phyloP scores from a whole-genome alignment of 2,113 vertebrate genomes.

The Atlantisia rogersi region DNA sequence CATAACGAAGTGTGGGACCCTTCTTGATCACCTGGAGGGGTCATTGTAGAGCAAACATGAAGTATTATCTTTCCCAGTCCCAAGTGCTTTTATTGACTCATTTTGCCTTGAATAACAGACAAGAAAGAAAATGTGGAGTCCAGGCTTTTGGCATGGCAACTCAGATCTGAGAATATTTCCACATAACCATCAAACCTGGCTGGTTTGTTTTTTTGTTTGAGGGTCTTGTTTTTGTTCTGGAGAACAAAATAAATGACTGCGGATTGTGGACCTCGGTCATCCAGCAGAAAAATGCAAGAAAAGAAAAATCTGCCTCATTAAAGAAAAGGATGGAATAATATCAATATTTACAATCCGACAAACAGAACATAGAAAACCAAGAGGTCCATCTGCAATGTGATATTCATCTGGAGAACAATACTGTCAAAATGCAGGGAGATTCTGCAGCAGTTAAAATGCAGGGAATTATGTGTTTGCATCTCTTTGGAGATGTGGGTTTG shows the following conservation, averaged over 20 bases:
- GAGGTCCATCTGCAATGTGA: not conserved
- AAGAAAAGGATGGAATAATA: not conserved
- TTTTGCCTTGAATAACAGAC: not conserved
- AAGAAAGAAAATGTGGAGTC: slow-evolving; percentile 31
- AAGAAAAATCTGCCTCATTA: not conserved
- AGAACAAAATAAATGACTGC: not conserved
- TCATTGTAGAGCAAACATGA: not conserved
- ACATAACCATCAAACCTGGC: not conserved
- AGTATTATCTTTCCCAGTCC: not conserved
- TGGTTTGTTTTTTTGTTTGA: not conserved
- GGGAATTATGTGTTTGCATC: not conserved
- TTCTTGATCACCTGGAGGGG: not conserved
- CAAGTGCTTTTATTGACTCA: not conserved
- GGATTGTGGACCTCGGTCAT: not conserved
- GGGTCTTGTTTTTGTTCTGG: not conserved
- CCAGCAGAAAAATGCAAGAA: not conserved
- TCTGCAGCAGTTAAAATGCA: not conserved
- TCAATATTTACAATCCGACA: not conserved
- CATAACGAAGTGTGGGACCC: not conserved
- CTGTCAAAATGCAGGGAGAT: slow-evolving; percentile 8
- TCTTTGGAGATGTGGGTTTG: slow-evolving; percentile 34
- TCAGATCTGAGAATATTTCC: not conserved
- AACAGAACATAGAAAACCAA: not conserved
- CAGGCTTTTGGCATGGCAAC: slow-evolving; percentile 27
- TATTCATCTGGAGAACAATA: not conserved